Conservation (phyloP, 2,797 vertebrate genomes). For the Discoglossus pictus region DNA sequence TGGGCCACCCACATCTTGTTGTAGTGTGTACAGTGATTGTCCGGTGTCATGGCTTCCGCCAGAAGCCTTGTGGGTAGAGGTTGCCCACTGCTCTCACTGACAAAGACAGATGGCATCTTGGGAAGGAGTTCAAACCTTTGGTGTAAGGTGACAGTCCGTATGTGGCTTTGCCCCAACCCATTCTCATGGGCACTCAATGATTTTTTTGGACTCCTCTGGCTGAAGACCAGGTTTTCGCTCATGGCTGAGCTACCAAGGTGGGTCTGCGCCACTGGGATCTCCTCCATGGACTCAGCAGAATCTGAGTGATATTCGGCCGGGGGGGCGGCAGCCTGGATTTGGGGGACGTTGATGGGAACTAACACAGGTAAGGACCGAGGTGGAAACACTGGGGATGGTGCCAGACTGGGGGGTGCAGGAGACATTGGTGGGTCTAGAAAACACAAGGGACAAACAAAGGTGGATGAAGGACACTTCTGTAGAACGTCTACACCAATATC, state of each 20-base stretch:
- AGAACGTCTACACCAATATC: too few species aligned
- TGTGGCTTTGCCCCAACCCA: conserved; percentile 59
- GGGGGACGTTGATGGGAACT: conserved; percentile 29
- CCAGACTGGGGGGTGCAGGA: conserved; percentile 67
- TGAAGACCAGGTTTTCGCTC: conserved; percentile 33
- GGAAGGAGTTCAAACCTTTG: conserved; percentile 71
- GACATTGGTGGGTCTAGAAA: conserved; percentile 64
- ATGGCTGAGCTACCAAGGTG: conserved; percentile 76
- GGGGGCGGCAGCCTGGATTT: conserved; percentile 70
- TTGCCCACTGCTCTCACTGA: conserved; percentile 78
- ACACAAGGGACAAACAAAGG: not conserved
- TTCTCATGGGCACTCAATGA: conserved; percentile 22
- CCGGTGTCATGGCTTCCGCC: conserved; percentile 26
- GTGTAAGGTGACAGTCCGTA: conserved; percentile 44
- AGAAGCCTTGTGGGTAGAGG: conserved; percentile 38
- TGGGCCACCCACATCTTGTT: conserved; percentile 67
- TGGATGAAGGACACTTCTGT: too few species aligned
- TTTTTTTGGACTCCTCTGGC: conserved; percentile 29
- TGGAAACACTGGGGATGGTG: conserved; percentile 70
- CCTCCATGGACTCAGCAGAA: conserved; percentile 86
- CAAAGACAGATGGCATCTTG: conserved; percentile 73
- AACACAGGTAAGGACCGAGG: conserved; percentile 63
- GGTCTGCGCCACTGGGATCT: conserved; percentile 85
- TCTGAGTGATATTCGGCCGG: conserved; percentile 84
- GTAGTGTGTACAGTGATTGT: conserved; percentile 50